These are phyloP conservation scores for Eilema caniola DNA, from an alignment of 2,888 invertebrate genomes.

Conservation along the genomic window DNA sequence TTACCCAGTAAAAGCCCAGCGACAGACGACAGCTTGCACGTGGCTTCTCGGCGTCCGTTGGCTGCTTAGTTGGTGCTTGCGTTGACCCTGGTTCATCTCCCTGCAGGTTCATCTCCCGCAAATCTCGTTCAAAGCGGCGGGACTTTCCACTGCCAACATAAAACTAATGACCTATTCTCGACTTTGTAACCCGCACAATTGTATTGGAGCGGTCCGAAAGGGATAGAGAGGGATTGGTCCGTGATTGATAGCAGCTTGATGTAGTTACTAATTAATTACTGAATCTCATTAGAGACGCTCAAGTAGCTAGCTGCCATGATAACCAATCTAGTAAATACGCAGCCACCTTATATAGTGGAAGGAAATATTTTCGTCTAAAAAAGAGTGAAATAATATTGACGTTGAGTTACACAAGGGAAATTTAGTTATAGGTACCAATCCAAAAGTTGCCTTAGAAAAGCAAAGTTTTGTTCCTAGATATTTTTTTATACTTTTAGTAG, in stretches of 20 bases:
- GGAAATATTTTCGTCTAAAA: conserved; percentile 1
- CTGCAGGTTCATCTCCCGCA: too few relatives aligned
- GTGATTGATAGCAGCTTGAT: conserved; percentile 12
- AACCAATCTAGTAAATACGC: not conserved
- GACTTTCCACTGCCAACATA: too few relatives aligned
- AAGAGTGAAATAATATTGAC: not conserved
- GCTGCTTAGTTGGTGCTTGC: too few relatives aligned
- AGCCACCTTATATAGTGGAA: not conserved
- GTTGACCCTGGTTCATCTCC: too few relatives aligned
- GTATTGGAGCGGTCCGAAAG: too few relatives aligned
- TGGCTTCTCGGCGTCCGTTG: too few relatives aligned
- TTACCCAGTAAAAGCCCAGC: too few relatives aligned
- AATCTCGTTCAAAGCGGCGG: too few relatives aligned
- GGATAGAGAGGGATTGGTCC: not conserved
- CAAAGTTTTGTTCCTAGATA: not conserved
- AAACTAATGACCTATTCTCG: too few relatives aligned
- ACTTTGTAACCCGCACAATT: too few relatives aligned
- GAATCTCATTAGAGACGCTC: not conserved
- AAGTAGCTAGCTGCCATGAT: not conserved
- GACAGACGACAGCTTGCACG: too few relatives aligned
- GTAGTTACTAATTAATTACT: conserved; percentile 18
- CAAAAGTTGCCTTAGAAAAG: not conserved
- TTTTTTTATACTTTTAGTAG: not conserved
- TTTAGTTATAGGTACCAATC: not conserved
- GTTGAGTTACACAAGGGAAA: not conserved